phyloP scores from a whole-genome alignment of 1,140 invertebrate genomes.

The Latrodectus geometricus region DNA sequence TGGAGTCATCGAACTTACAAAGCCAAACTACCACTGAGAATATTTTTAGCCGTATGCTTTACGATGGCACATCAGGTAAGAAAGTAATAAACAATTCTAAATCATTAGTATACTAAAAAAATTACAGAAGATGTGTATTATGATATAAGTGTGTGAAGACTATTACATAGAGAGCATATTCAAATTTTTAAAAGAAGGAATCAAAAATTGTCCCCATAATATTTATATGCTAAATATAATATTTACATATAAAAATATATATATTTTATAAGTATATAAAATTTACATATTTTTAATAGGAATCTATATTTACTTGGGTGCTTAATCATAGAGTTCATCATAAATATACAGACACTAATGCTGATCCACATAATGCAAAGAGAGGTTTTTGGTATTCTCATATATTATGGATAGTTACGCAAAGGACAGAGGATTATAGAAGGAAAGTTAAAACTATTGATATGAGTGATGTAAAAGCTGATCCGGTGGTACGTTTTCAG shows the following conservation, averaged over 20 bases:
- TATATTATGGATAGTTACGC: conserved; percentile 83
- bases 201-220: no score
- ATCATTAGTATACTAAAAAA: no score
- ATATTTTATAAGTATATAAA: no score
- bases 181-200: no score
- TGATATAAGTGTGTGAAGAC: no score
- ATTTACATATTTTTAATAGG: no score
- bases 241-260: no score
- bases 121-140: no score
- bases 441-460: conserved; percentile 42
- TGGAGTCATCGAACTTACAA: conserved; percentile 65
- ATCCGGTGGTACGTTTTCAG: conserved; percentile 58
- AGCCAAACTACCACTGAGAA: conserved; percentile 60
- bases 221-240: no score
- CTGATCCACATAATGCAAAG: conserved; percentile 85
- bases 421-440: conserved; percentile 78
- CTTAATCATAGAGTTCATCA: conserved; percentile 86
- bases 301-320: no score
- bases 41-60: conserved; percentile 72
- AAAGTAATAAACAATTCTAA: no score
- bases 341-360: conserved; percentile 84
- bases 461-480: conserved; percentile 32
- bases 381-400: conserved; percentile 86
- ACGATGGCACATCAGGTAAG: conserved; percentile 84
- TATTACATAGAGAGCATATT: no score